phyloP scores from a whole-genome alignment of 2,888 invertebrate genomes.

The Drosophila melanocephala region DNA sequence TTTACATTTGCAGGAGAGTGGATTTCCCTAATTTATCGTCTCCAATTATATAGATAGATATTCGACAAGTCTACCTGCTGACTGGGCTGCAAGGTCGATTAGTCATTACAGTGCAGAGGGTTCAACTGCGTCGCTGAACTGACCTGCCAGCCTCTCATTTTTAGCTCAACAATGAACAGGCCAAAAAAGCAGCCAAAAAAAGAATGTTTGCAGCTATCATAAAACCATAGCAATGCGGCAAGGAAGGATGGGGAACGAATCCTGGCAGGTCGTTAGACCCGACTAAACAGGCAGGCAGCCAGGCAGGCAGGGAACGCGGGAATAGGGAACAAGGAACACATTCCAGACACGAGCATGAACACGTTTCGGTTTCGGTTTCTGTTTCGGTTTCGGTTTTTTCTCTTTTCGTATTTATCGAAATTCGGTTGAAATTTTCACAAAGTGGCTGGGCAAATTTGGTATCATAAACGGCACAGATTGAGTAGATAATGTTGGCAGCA shows the following conservation, averaged over 20 bases:
- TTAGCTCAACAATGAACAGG: slow-evolving; percentile 44
- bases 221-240: slow-evolving; percentile 75
- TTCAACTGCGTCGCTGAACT: slow-evolving; percentile 54
- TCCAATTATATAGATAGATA: slow-evolving; percentile 61
- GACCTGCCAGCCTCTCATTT: slow-evolving; percentile 61
- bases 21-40: slow-evolving; percentile 48
- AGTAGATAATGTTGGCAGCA: slow-evolving; percentile 43
- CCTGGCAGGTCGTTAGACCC: slow-evolving; percentile 65
- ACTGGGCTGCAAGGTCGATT: slow-evolving; percentile 68
- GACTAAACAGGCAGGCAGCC: slow-evolving; percentile 64
- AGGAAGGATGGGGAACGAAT: slow-evolving; percentile 25
- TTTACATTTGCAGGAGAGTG: slow-evolving; percentile 20
- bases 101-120: slow-evolving; percentile 69
- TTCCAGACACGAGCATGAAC: slow-evolving; percentile 18
- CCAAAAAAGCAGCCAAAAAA: slow-evolving; percentile 48
- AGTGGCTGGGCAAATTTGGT: slow-evolving; percentile 56
- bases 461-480: slow-evolving; percentile 54
- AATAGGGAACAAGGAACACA: slow-evolving; percentile 33
- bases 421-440: slow-evolving; percentile 45
- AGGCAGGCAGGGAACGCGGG: slow-evolving; percentile 29
- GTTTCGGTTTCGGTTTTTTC: slow-evolving; percentile 20
- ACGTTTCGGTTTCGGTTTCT: slow-evolving; percentile 34
- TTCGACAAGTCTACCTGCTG: slow-evolving; percentile 63
- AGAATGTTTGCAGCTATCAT: slow-evolving; percentile 65
- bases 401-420: slow-evolving; percentile 24